Evolutionary conservation across 2,888 invertebrate species (phyloP).

Genomic region (Drepanosiphum platanoidis): DNA sequence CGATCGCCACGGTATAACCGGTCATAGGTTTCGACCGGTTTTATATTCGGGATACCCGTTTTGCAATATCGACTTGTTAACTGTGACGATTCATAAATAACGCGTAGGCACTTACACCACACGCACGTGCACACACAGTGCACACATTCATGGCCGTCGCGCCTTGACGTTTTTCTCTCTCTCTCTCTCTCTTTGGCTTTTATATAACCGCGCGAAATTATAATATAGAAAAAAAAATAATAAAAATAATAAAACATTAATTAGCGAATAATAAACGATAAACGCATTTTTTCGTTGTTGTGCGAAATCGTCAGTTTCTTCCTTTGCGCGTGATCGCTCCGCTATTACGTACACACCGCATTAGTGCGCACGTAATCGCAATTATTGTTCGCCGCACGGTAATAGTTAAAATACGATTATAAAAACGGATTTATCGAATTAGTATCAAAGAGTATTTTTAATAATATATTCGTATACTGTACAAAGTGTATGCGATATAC

Average conservation of each 20-base stretch:
- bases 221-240: too few relatives aligned
- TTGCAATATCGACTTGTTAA: slow-evolving; percentile 34
- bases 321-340: not conserved
- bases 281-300: not conserved
- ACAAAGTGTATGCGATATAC: too few relatives aligned
- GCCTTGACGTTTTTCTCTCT: not conserved
- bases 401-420: not conserved
- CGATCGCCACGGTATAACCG: slow-evolving; percentile 35
- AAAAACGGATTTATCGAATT: not conserved
- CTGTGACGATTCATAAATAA: slow-evolving; percentile 35
- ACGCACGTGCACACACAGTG: not conserved
- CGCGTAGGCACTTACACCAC: not conserved
- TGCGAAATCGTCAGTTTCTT: not conserved
- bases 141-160: not conserved
- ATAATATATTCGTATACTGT: too few relatives aligned
- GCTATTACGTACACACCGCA: not conserved
- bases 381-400: not conserved
- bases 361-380: not conserved
- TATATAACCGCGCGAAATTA: not conserved
- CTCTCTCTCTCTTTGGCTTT: too few relatives aligned
- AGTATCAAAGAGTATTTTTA: too few relatives aligned
- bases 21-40: slow-evolving; percentile 50
- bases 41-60: slow-evolving; percentile 24
- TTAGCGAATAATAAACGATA: slow-evolving; percentile 23
- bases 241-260: slow-evolving; percentile 22